Conservation (phyloP, 1,140 invertebrate genomes). For the Stenopsyche tienmushanensis region DNA sequence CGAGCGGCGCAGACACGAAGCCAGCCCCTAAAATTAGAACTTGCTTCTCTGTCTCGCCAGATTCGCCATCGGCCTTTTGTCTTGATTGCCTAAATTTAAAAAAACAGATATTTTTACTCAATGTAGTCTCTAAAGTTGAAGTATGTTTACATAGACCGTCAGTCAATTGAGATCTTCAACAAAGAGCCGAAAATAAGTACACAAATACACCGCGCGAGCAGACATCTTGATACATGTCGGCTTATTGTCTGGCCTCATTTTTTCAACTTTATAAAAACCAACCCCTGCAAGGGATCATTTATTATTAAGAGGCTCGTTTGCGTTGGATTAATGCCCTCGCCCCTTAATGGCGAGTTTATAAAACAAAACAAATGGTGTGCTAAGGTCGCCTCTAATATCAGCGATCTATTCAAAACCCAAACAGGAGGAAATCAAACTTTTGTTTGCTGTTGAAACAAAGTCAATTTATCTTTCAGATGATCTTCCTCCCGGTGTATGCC, state of each 20-base stretch:
- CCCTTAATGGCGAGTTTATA: no score
- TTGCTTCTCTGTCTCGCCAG: conserved; percentile 55
- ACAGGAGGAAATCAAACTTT: conserved; percentile 23
- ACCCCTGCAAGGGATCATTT: background rate
- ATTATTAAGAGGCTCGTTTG: background rate
- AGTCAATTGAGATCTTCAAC: no score
- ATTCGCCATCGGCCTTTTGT: conserved; percentile 56
- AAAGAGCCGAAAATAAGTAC: no score
- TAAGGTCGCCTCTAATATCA: background rate
- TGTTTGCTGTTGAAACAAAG: conserved; percentile 23
- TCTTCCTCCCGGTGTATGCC: background rate
- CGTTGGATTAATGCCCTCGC: background rate
- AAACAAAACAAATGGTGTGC: background rate
- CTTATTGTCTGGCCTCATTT: background rate
- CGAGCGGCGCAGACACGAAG: conserved; percentile 87
- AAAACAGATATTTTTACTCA: conserved; percentile 1
- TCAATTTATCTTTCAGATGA: conserved; percentile 33
- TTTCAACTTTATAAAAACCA: no score
- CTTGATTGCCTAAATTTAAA: conserved; percentile 52
- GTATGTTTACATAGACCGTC: no score
- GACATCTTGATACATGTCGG: no score
- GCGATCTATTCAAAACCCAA: conserved; percentile 1
- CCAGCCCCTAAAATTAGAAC: conserved; percentile 94
- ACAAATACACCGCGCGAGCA: no score
- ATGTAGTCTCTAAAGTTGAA: no score